phyloP scores from a whole-genome alignment of 2,888 invertebrate genomes.

The Cordylochernes scorpioides region DNA sequence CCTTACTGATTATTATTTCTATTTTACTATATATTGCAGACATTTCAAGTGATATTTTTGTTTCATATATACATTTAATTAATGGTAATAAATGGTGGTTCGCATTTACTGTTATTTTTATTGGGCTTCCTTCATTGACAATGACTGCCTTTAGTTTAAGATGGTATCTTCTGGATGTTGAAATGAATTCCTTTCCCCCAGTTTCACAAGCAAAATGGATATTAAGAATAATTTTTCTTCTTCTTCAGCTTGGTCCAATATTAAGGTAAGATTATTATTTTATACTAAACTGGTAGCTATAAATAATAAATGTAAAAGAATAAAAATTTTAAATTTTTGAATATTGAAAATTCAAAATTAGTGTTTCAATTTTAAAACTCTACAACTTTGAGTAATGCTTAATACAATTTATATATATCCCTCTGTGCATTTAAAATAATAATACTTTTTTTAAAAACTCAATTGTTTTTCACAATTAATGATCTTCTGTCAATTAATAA shows the following conservation, averaged over 20 bases:
- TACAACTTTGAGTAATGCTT: too few relatives aligned
- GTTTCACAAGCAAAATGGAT: slow-evolving; percentile 13
- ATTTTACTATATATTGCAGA: slow-evolving; percentile 14
- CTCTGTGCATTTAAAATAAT: too few relatives aligned
- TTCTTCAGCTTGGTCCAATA: slow-evolving; percentile 44
- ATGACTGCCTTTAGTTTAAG: slow-evolving; percentile 43
- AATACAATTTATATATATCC: too few relatives aligned
- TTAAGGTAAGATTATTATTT: slow-evolving; percentile 32
- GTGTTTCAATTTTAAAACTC: too few relatives aligned
- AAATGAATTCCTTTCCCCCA: slow-evolving; percentile 7
- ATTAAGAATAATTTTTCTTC: slow-evolving; percentile 20
- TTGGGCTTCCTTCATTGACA: slow-evolving; percentile 42
- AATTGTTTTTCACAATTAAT: too few relatives aligned
- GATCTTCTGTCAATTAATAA: too few relatives aligned
- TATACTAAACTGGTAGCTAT: too few relatives aligned
- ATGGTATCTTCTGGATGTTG: slow-evolving; percentile 27
- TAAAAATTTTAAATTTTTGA: too few relatives aligned
- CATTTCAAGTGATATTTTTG: slow-evolving; percentile 13
- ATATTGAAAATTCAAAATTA: too few relatives aligned
- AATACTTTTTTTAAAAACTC: too few relatives aligned
- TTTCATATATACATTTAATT: slow-evolving; percentile 12
- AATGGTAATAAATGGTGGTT: slow-evolving; percentile 31
- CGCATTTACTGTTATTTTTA: slow-evolving; percentile 38
- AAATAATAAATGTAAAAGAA: too few relatives aligned
- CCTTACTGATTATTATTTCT: slow-evolving; percentile 11